Evolutionary conservation across 2,888 invertebrate species (phyloP).

Genomic region (Agrochola circellaris): DNA sequence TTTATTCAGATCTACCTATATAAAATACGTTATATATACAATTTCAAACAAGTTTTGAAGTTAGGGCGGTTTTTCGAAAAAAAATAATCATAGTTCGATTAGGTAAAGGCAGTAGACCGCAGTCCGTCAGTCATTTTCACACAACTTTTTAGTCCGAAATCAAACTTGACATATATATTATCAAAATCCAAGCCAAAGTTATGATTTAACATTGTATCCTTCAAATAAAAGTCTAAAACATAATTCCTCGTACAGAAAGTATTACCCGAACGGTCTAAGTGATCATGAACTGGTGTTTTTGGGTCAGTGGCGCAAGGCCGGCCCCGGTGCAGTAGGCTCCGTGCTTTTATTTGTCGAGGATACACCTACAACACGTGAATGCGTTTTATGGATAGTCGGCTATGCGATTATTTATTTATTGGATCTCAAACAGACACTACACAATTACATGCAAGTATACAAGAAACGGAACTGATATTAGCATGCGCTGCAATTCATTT

Average conservation of each 20-base stretch:
- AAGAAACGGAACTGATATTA: neutral
- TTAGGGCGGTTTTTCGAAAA: neutral
- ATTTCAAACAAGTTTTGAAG: neutral
- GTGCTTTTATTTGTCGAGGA: constrained; percentile 68
- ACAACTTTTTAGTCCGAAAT: neutral
- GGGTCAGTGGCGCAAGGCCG: constrained; percentile 80
- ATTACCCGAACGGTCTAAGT: constrained; percentile 47
- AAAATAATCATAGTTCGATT: neutral
- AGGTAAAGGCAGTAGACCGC: no score
- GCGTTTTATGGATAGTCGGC: constrained; percentile 55
- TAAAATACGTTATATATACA: neutral
- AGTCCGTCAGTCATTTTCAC: neutral
- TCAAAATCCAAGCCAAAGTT: constrained; percentile 12
- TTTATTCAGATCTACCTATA: neutral
- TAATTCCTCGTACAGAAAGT: constrained; percentile 53
- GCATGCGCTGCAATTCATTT: neutral
- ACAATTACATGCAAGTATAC: neutral
- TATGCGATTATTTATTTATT: neutral
- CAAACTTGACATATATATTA: neutral
- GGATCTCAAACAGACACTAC: neutral
- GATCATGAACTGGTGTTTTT: constrained; percentile 78
- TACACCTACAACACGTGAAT: constrained; percentile 60
- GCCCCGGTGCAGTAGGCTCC: constrained; percentile 61
- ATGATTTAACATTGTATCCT: constrained; percentile 34
- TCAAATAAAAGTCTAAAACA: constrained; percentile 46